Evolutionary conservation across 1,140 invertebrate genomes (phyloP), one percentile per base, ranked within the genome.

Genomic region (Dreissena polymorpha): DNA sequence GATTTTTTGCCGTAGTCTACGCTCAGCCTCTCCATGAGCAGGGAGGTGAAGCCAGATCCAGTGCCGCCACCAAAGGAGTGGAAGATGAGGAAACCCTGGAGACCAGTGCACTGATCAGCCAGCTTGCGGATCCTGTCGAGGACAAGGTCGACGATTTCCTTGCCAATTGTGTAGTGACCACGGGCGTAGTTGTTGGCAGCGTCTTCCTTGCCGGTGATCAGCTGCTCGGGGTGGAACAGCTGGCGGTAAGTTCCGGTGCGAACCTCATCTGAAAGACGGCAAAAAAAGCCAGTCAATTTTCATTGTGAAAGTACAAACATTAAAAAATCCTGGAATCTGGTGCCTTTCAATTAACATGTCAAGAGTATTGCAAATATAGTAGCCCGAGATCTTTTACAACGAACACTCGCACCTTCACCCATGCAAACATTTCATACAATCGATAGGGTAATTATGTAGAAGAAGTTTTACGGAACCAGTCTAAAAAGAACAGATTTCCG

Each of bases 51-150:
- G 10, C 97, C 97, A 23, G 96, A 97, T 7, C 97, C 97, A 84
- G 97, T 97, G 63, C 97, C 97, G 64, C 97, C 97, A 68, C 97
- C 97, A 91, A 98, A 97, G 0, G 96, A 96, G 92, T 97, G 97
- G 93, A 97, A 97, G 87, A 97, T 96, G 23, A 98, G 94, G 93
- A 97, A 97, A 23, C 97, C 97, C 92, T 97, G 96, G 0, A 95
- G 92, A 60, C 96, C 96, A 16, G 96, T 96, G 90, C 96, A 96
- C 89, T 96, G 95, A 91, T 97, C 96, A 18, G 96, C 95, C 68
- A 76, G 27, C 60, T 76, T 76, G 79, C 76, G 63, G 64, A 79
- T 79, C 25, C 64, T 49, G 76, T 79, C 76, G 25, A 79, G 53
- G 49, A 79, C 64, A 25, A 79, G 39, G 53, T 79, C 76, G 18